Evolutionary conservation across 2,113 vertebrate genomes (phyloP), one percentile per base, ranked within the genome.

Genomic region (Colistium nudipinnis): DNA sequence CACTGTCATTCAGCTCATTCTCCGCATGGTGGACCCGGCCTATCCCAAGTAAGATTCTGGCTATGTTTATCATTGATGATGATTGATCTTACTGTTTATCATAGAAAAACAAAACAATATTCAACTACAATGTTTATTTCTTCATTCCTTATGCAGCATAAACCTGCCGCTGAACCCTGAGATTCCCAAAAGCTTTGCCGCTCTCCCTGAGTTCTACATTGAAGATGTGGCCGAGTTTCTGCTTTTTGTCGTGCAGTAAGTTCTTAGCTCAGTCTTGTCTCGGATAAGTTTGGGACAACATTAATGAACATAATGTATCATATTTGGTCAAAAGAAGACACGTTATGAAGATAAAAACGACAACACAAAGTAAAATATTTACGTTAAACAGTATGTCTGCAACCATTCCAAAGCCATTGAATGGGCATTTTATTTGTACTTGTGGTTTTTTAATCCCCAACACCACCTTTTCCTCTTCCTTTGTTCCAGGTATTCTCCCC

Each of bases 161-260:
- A 94, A 90, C 86, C 88, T 99, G 93, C 97, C 97, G 82, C 92
- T 99, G 92, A 95, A 92, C 87, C 91, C 93, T 31, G 98, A 99
- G 56, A 94, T 99, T 78, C 97, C 98, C 27, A 98, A 97, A 92
- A 96, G 94, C 51, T 99, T 99, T 89, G 97, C 97, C 84, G 96
- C 96, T 70, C 93, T 99, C 80, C 98, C 98, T 0, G 98, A 99
- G 88, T 99, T 99, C 90, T 99, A 99, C 71, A 94, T 99, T 82
- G 98, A 99, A 94, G 98, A 99, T 81, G 94, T 99, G 85, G 97
- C 98, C 3, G 98, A 99, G 92, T 99, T 99, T 93, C 93, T 99
- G 92, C 98, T 99, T 95, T 99, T 99, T 92, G 95, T 98, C 86
- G 97, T 99, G 93, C 98, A 99, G 98, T 99, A 94, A 97, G 98